phyloP scores from a whole-genome alignment of 2,888 invertebrate genomes.

The Microctonus hyperodae region DNA sequence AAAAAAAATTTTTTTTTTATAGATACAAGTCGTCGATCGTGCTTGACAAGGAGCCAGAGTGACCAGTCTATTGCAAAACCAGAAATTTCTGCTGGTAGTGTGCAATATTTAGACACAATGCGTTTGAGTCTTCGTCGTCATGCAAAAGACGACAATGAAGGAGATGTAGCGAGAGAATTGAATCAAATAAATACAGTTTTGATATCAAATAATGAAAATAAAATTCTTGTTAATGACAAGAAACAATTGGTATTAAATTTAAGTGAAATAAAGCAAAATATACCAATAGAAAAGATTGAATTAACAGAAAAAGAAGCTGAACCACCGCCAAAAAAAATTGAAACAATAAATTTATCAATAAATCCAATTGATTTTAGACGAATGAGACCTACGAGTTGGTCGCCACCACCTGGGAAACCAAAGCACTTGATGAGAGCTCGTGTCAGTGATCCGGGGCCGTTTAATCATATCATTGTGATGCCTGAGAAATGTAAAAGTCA shows the following conservation, averaged over 20 bases:
- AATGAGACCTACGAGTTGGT: constrained; percentile 60
- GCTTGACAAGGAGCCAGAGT: constrained; percentile 60
- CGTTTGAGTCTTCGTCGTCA: constrained; percentile 73
- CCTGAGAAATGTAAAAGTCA: constrained; percentile 15
- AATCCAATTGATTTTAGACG: constrained; percentile 47
- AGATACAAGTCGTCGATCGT: constrained; percentile 40
- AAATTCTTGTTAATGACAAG: constrained; percentile 1
- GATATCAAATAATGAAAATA: background rate
- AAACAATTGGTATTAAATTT: background rate
- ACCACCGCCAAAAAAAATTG: constrained; percentile 10
- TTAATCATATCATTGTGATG: constrained; percentile 23
- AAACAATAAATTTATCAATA: background rate
- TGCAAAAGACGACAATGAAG: constrained; percentile 24
- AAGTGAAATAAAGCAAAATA: constrained; percentile 8
- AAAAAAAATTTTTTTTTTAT: too few relatives aligned
- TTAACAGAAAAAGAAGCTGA: constrained; percentile 42
- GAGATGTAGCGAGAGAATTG: background rate
- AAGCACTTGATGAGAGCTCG: constrained; percentile 44
- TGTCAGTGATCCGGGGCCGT: constrained; percentile 39
- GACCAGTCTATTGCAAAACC: constrained; percentile 63
- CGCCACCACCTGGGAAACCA: constrained; percentile 55
- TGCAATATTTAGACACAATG: constrained; percentile 83
- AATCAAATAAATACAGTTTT: too few relatives aligned
- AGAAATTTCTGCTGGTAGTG: constrained; percentile 65
- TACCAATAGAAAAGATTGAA: constrained; percentile 30